Base-by-base conservation (phyloP, 2,797 vertebrate species). In the Parauchenoglanis ngamensis region DNA sequence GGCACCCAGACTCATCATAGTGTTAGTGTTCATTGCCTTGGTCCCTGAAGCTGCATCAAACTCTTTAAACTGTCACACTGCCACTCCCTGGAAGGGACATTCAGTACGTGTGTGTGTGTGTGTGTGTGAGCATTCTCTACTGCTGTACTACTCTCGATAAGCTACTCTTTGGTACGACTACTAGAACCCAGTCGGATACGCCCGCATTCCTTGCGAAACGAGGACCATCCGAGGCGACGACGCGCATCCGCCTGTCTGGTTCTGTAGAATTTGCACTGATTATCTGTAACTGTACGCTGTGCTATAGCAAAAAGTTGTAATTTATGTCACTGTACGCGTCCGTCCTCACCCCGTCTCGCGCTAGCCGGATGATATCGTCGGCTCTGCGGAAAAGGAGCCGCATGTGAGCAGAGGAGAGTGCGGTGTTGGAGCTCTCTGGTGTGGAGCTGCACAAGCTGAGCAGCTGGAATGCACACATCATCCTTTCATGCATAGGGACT, bases 181-280 rank as follows among this genome's bases (percentile, higher is more conserved):
- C 82, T 72, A 70, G 54, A 77, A 11, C 70, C 72, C 52, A 23
- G 28, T 25, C 49, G 40, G 44, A 35, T 31, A 72, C 21, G 25
- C 70, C 19, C 5, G 21, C 40, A 44, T 72, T 49, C 10, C 10
- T 49, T 17, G 23, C 4, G 44, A 25, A 87, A 7, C 2, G 44
- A 44, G 77, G 56, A 68, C 61, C 65, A 63, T 79, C 73, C 28
- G 82, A 85, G 61, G 67, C 79, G 81, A 65, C 61, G 25, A 87
- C 54, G 35, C 54, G 31, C 54, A 31, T 35, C 81, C 40, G 83
- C 65, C 59, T 67, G 19, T 54, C 46, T 12, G 75, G 88, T 81
- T 81, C 67, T 75, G 75, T 76, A 84, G 52, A 15, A 78, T 88
- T 89, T 88, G 89, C 89, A 90, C 89, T 90, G 87, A 84, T 87